These are phyloP conservation scores for Paradisaea rubra DNA, from an alignment of 2,113 vertebrate genomes.

Conservation along the genomic window DNA sequence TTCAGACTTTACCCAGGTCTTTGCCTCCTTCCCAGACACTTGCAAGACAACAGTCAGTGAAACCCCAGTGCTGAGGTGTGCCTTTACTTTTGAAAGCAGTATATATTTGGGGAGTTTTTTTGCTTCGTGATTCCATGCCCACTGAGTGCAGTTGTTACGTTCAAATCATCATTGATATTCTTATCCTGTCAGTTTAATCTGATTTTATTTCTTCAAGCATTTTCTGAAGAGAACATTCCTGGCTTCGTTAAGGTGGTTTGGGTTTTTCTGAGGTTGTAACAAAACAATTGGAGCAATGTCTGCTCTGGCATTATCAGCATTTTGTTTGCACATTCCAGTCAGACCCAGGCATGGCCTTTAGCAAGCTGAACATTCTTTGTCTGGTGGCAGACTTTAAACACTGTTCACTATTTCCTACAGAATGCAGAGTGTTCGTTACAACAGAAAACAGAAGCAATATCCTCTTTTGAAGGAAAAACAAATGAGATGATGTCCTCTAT, in stretches of 20 bases:
- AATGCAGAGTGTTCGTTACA: conserved; percentile 79
- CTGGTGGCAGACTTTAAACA: not conserved
- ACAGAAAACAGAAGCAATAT: conserved; percentile 81
- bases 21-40: not conserved
- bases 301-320: not conserved
- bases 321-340: conserved; percentile 9
- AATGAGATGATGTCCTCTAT: conserved; percentile 81
- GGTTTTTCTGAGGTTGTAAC: not conserved
- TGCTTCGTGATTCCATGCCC: not conserved
- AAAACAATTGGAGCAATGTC: not conserved
- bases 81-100: not conserved
- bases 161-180: not conserved
- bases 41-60: not conserved
- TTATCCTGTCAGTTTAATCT: not conserved
- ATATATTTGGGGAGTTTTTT: not conserved
- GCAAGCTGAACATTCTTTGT: not conserved
- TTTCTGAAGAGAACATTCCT: not conserved
- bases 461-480: conserved; percentile 82
- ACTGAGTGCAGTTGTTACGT: not conserved
- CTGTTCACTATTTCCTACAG: conserved; percentile 57
- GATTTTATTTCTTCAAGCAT: not conserved
- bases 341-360: not conserved
- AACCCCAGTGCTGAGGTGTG: not conserved
- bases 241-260: not conserved
- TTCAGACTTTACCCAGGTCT: not conserved